Base-by-base conservation (phyloP, 2,113 vertebrate genomes). In the Platanista minor region DNA sequence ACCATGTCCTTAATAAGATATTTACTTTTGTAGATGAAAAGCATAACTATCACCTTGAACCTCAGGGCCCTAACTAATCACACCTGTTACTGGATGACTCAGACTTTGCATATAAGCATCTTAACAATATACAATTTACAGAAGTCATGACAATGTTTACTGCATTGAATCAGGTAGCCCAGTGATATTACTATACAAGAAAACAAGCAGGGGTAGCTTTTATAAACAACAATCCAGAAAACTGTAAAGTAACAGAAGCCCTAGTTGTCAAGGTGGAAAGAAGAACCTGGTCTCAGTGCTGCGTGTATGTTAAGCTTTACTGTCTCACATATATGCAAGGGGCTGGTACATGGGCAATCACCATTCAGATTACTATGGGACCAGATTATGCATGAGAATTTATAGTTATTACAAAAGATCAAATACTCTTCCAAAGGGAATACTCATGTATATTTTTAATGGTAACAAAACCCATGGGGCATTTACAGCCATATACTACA, bases 161-260 rank as follows among this genome's bases (percentile, higher is more conserved):
- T 31, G 17, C 20, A 72, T 5, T 85, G 80, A 90, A 17, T 74
- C 71, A 96, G 69, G 61, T 57, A 72, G 67, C 49, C 46, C 74
- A 66, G 61, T 72, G 83, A 46, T 62, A 88, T 21, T 77, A 41
- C 39, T 61, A 31, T 57, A 67, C 14, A 69, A 77, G n/a, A 82
- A 59, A 46, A 49, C 15, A 83, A 54, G 31, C 23, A 91, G 67
- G 39, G 15, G 8, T 41, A 72, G n/a, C 41, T 93, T 82, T 88
- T 59, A 81, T 31, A 61, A 86, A 92, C 2, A 89, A 17, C 61
- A 78, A 93, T 69, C 27, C 69, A 80, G 23, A 85, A 94, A 82
- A 66, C 92, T 52, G 88, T 54, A 78, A 92, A 92, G 87, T 69
- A 93, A 86, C 3, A 94, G 84, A 83, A 91, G 66, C 54, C n/a